Evolutionary conservation across 2,113 vertebrate species (phyloP).

Genomic region (Calidris pugnax): DNA sequence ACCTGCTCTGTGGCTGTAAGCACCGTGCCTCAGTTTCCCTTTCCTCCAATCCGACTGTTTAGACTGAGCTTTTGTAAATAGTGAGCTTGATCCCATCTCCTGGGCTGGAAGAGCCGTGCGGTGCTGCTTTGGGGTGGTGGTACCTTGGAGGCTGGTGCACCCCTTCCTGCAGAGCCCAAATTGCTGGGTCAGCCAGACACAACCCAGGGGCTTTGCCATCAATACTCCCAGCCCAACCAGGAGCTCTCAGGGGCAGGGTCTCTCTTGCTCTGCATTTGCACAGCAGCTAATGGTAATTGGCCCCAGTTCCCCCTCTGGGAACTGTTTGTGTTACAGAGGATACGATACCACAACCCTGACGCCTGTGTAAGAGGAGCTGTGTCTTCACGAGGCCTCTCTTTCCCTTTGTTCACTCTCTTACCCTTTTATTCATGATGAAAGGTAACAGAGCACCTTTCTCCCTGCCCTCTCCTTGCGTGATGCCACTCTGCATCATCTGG

Average conservation of each 20-base stretch:
- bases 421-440: background rate
- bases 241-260: background rate
- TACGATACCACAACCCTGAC: accelerated
- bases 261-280: background rate
- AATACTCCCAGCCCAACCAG: accelerated
- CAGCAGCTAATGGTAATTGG: background rate
- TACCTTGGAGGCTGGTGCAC: background rate
- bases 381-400: background rate
- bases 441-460: background rate
- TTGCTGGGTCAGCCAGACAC: background rate
- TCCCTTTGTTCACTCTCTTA: background rate
- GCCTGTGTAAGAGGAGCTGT: background rate
- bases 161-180: accelerated
- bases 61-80: background rate
- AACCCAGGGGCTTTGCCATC: background rate
- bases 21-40: background rate
- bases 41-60: background rate
- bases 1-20: background rate
- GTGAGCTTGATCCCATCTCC: background rate
- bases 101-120: background rate
- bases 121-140: background rate
- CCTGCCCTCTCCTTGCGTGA: background rate
- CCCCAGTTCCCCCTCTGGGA: background rate
- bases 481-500: background rate
- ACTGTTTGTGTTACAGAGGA: background rate